Evolutionary conservation across 1,140 invertebrate species (phyloP).

Genomic region (Psix sp.): DNA sequence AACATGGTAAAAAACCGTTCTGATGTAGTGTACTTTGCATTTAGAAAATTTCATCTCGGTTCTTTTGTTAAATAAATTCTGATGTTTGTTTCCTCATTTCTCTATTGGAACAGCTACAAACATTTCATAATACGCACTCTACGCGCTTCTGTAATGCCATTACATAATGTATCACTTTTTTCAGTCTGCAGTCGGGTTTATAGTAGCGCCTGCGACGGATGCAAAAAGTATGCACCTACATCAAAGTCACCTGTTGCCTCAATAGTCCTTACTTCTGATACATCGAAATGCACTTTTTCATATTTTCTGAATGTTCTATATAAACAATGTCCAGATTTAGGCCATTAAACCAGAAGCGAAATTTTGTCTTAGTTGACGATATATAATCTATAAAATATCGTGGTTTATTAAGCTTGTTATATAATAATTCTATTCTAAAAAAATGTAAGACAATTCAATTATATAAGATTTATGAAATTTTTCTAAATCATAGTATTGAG

Average conservation of each 20-base stretch:
- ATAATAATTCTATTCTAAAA: constrained; percentile 34
- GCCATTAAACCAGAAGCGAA: neutral
- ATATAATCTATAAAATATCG: constrained; percentile 9
- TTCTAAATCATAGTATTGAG: no score
- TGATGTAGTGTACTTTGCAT: no score
- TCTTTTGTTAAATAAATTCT: no score
- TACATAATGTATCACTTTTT: constrained; percentile 43
- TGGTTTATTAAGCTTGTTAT: constrained; percentile 32
- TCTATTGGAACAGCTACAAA: constrained; percentile 26
- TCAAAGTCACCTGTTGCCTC: constrained; percentile 27
- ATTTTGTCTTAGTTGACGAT: constrained; percentile 1
- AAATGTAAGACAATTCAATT: no score
- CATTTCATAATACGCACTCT: constrained; percentile 44
- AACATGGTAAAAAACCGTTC: no score
- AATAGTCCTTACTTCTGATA: no score
- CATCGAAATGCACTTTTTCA: no score
- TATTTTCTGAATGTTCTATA: no score
- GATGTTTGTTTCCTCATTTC: constrained; percentile 36
- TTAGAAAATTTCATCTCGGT: no score
- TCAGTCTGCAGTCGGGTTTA: neutral
- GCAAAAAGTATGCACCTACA: neutral
- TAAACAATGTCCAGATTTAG: neutral
- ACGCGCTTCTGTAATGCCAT: constrained; percentile 37
- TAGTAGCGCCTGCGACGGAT: neutral
- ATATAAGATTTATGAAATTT: no score